Evolutionary conservation across 2,888 invertebrate genomes (phyloP).

Genomic region (Sussaba pulchella): DNA sequence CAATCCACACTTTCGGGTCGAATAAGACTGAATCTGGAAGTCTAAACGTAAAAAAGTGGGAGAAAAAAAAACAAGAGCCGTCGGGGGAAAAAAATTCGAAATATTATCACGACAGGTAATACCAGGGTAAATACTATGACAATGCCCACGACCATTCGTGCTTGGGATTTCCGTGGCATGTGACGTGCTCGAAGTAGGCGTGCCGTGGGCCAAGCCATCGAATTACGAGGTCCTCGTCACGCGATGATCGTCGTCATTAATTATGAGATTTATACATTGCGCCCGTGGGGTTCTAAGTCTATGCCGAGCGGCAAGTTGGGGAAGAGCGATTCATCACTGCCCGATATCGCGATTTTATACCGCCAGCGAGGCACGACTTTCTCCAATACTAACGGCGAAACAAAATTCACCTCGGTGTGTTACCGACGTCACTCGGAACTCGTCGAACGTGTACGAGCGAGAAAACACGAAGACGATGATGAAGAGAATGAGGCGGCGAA

Average conservation of each 20-base stretch:
- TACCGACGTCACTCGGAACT: slow-evolving; percentile 14
- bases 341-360: slow-evolving; percentile 63
- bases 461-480: slow-evolving; percentile 39
- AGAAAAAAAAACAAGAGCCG: not conserved
- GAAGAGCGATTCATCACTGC: slow-evolving; percentile 66
- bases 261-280: slow-evolving; percentile 61
- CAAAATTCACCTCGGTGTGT: slow-evolving; percentile 53
- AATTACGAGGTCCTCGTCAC: slow-evolving; percentile 56
- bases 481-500: slow-evolving; percentile 27
- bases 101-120: slow-evolving; percentile 40
- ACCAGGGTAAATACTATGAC: slow-evolving; percentile 34
- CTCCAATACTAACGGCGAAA: slow-evolving; percentile 50
- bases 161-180: slow-evolving; percentile 31
- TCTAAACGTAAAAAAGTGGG: not conserved
- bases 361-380: slow-evolving; percentile 44
- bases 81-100: slow-evolving; percentile 9
- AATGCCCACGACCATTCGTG: slow-evolving; percentile 30
- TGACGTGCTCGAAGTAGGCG: slow-evolving; percentile 48
- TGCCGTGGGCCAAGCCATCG: slow-evolving; percentile 25
- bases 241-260: slow-evolving; percentile 64
- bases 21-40: not conserved
- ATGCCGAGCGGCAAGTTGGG: slow-evolving; percentile 41
- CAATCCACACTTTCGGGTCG: no score
- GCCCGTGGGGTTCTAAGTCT: slow-evolving; percentile 24
- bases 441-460: not conserved